These are phyloP conservation scores for Myotis brandtii DNA, from an alignment of 2,113 vertebrate genomes.

Conservation along the genomic window DNA sequence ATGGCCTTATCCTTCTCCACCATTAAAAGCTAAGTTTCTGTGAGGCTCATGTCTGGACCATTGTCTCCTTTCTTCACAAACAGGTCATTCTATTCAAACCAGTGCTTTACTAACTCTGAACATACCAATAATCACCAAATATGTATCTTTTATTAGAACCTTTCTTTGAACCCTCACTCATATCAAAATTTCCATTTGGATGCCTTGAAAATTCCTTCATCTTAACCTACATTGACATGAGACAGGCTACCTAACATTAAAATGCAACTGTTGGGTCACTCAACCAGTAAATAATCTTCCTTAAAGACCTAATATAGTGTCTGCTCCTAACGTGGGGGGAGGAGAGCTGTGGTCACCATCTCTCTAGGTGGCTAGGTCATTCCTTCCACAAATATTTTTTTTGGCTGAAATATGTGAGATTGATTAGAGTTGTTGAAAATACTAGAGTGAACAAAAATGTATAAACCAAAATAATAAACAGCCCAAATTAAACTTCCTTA, in stretches of 20 bases:
- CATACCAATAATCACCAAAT: neutral
- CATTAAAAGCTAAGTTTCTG: neutral
- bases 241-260: neutral
- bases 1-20: neutral
- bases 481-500: neutral
- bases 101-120: neutral
- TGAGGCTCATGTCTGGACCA: neutral
- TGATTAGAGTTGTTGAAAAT: neutral
- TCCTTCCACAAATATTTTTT: neutral
- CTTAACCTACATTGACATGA: neutral
- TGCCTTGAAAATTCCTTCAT: neutral
- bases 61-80: constrained; percentile 50
- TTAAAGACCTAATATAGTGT: neutral
- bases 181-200: neutral
- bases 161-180: neutral
- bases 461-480: neutral
- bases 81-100: neutral
- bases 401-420: neutral
- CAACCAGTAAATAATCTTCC: neutral
- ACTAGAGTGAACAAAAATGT: neutral
- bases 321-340: neutral
- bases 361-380: neutral
- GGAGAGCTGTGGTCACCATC: neutral
- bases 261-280: neutral
- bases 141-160: neutral